These are phyloP conservation scores for Tribolium freemani DNA, from an alignment of 2,888 invertebrate species.

Conservation along the genomic window DNA sequence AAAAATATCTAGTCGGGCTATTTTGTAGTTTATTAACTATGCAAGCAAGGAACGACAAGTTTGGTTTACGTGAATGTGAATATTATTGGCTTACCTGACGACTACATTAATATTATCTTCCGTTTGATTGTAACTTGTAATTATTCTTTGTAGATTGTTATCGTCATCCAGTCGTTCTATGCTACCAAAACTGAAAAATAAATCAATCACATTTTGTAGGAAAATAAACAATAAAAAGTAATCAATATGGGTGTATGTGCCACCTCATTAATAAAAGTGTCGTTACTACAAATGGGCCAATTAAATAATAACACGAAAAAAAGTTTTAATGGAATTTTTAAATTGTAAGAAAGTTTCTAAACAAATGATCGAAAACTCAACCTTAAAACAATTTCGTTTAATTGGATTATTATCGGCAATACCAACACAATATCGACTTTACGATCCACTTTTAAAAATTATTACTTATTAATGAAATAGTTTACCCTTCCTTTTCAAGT, in stretches of 20 bases:
- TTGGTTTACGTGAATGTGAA: not conserved
- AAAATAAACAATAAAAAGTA: not conserved
- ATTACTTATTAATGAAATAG: no score
- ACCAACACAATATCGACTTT: no score
- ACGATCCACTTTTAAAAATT: no score
- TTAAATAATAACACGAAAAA: not conserved
- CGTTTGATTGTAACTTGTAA: conserved; percentile 70
- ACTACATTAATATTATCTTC: conserved; percentile 93
- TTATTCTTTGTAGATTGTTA: conserved; percentile 67
- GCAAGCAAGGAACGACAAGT: not conserved
- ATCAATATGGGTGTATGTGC: not conserved
- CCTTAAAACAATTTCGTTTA: not conserved
- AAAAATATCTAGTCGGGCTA: not conserved
- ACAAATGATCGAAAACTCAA: not conserved
- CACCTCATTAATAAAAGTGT: not conserved
- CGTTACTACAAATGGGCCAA: not conserved
- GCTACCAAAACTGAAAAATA: conserved; percentile 65
- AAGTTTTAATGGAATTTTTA: no score
- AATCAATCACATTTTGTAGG: not conserved
- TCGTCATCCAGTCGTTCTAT: conserved; percentile 68
- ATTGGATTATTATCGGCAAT: not conserved
- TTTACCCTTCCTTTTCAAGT: no score
- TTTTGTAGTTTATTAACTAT: not conserved
- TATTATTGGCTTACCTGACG: conserved; percentile 74
- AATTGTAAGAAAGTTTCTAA: no score